Evolutionary conservation across 2,113 vertebrate species (phyloP), one percentile per base, ranked within the genome.

Genomic region (Scomber japonicus): DNA sequence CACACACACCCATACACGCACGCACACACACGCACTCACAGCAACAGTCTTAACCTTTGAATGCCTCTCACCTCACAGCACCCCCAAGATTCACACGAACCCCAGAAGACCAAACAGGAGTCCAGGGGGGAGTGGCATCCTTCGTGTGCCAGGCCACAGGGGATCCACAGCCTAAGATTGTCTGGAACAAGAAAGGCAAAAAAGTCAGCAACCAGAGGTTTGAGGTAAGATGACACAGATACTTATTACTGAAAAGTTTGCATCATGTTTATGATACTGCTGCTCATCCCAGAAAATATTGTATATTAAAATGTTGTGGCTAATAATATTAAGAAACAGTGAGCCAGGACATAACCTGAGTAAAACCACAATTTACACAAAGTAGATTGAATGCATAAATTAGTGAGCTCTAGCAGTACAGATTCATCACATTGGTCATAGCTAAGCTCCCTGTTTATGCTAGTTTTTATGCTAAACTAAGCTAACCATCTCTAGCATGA

Each of bases 151-250:
- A 99, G 96, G 97, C 98, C 79, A 91, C 96, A 0, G 98, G 98
- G 90, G 98, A 99, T 78, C 98, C 98, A 59, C 96, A 97, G 90
- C 98, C 98, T 79, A 98, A 97, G 94, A 98, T 99, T 86, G 96
- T 98, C 80, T 99, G 98, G 98, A 99, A 98, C 91, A 98, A 99
- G 93, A 99, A 99, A 94, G 98, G 98, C 93, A 99, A 99, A 95
- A 99, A 98, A 97, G 98, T 99, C 96, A 99, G 96, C 96, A 99
- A 98, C 91, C 98, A 99, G 95, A 97, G 98, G 96, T 99, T 99
- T 96, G 98, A 99, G 97, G 98, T 99, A 97, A 92, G 76, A 51
- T 6, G 4, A 27, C 16, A 7, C 12, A 49, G 46, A 70, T n/a
- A 30, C 17, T 55, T 14, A 57, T 46, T 7, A 3, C 19, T 17